Evolutionary conservation across 2,888 invertebrate species (phyloP).

Genomic region (Luperina testacea): DNA sequence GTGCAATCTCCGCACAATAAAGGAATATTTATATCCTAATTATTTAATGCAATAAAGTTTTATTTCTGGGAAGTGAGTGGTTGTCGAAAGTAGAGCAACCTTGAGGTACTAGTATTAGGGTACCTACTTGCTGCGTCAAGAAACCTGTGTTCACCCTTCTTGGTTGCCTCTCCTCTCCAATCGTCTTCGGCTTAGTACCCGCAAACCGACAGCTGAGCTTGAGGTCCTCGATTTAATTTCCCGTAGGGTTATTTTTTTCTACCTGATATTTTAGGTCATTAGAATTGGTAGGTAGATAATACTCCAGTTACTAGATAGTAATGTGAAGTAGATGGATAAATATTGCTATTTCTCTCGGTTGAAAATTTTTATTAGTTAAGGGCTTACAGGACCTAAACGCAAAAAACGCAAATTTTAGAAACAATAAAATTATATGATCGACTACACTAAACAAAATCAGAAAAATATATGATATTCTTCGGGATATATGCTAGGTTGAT

Average conservation of each 20-base stretch:
- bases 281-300: background rate
- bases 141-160: background rate
- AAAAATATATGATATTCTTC: no score
- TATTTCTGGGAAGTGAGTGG: conserved; percentile 10
- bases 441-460: no score
- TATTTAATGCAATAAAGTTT: conserved; percentile 7
- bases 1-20: background rate
- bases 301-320: background rate
- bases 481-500: no score
- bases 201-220: background rate
- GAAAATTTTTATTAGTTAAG: background rate
- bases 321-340: background rate
- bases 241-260: background rate
- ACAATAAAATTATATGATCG: no score
- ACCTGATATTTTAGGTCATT: background rate
- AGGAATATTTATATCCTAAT: conserved; percentile 18
- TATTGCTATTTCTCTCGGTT: background rate
- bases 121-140: background rate
- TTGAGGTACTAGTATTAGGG: background rate
- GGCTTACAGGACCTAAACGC: no score
- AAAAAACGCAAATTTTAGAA: no score
- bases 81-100: conserved; percentile 13
- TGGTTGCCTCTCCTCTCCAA: background rate
- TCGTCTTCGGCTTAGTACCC: background rate
- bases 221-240: background rate